phyloP scores from a whole-genome alignment of 2,797 vertebrate genomes.

The Clangula hyemalis region DNA sequence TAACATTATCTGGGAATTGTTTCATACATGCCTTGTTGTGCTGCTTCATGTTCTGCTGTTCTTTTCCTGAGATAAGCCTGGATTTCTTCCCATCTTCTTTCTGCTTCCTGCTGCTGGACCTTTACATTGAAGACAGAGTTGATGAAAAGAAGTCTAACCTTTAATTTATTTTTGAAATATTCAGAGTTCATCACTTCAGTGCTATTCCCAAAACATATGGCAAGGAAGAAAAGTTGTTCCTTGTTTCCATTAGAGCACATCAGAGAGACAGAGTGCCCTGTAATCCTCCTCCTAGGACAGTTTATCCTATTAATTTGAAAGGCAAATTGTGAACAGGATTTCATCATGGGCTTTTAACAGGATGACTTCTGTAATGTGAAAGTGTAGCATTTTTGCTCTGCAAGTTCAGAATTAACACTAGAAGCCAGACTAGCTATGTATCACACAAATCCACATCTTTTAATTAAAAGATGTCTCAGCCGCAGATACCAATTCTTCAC shows the following conservation, averaged over 20 bases:
- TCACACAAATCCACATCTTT: neutral
- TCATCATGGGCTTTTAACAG: slow-evolving; percentile 5
- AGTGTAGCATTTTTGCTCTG: slow-evolving; percentile 5
- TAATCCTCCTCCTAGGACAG: slow-evolving; percentile 40
- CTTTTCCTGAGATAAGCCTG: slow-evolving; percentile 92
- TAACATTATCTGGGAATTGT: neutral
- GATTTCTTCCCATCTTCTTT: slow-evolving; percentile 93
- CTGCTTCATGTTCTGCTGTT: slow-evolving; percentile 89
- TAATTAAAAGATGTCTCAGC: slow-evolving; percentile 6
- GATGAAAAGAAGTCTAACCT: neutral
- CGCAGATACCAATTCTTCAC: neutral
- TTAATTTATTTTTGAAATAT: neutral
- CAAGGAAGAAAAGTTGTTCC: slow-evolving; percentile 24
- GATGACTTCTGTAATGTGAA: slow-evolving; percentile 3
- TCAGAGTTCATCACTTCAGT: neutral
- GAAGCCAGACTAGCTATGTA: neutral
- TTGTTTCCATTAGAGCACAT: slow-evolving; percentile 33
- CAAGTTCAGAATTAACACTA: slow-evolving; percentile 17
- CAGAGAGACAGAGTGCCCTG: slow-evolving; percentile 6
- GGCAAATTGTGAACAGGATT: slow-evolving; percentile 35
- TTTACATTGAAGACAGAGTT: slow-evolving; percentile 59
- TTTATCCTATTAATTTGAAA: slow-evolving; percentile 56
- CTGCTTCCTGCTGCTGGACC: slow-evolving; percentile 93
- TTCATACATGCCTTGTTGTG: slow-evolving; percentile 87
- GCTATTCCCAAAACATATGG: slow-evolving; percentile 23